These are phyloP conservation scores for Delia radicum DNA, from an alignment of 1,140 invertebrate species.

Conservation along the genomic window DNA sequence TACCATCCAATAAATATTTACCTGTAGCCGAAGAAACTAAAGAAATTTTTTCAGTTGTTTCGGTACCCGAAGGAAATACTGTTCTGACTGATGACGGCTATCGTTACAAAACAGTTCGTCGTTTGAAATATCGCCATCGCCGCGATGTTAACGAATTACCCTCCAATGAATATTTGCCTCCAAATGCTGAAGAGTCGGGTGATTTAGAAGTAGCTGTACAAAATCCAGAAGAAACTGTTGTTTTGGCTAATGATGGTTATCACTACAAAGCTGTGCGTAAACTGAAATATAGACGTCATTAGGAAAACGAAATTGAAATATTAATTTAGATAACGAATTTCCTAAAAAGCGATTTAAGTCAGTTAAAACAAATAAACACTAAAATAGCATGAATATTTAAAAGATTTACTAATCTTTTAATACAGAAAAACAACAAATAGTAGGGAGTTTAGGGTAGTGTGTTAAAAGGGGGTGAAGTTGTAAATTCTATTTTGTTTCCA, in stretches of 20 bases:
- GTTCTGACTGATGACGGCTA: conserved; percentile 38
- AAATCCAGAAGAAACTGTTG: conserved; percentile 24
- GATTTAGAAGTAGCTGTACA: conserved; percentile 26
- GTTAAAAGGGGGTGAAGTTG: no score
- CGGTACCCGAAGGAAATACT: conserved; percentile 37
- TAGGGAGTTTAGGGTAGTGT: no score
- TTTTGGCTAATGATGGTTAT: conserved; percentile 40
- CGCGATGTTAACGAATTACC: conserved; percentile 41
- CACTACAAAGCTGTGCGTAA: conserved; percentile 46
- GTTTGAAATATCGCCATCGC: conserved; percentile 38
- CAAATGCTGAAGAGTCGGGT: conserved; percentile 29
- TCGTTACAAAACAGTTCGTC: conserved; percentile 38
- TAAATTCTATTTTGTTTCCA: no score
- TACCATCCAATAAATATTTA: conserved; percentile 41
- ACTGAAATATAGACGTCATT: conserved; percentile 40
- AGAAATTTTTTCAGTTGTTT: conserved; percentile 30
- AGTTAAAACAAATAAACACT: no score
- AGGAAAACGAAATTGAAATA: no score
- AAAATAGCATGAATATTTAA: no score
- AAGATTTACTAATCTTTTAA: no score
- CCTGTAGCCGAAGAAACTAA: conserved; percentile 35
- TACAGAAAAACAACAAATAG: no score
- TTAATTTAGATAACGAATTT: no score
- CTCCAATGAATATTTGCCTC: conserved; percentile 43
- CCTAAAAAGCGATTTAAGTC: no score